Percentiles rank a stretch among this genome's conserved stretches.
These are phyloP conservation scores for Germaria angustata DNA, from an alignment of 2,888 invertebrate species.

Conservation along the genomic window DNA sequence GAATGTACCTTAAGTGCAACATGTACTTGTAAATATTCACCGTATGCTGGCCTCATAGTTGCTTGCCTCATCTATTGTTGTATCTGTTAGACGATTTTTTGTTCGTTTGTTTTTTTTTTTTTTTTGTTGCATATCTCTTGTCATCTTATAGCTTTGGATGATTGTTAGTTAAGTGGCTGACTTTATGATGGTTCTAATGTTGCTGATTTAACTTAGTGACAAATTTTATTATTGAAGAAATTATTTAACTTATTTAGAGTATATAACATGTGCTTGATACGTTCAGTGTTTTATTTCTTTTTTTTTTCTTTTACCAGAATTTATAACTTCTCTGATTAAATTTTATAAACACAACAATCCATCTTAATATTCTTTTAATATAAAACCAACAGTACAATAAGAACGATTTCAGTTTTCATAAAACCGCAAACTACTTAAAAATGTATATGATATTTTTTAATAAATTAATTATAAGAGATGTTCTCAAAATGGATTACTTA, in stretches of 20 bases:
- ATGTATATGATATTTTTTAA: too few relatives aligned
- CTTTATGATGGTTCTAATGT: constrained; percentile 59
- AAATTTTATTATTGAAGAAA: constrained; percentile 58
- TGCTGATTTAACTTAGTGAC: constrained; percentile 64
- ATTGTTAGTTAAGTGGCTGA: constrained; percentile 55
- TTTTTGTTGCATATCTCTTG: constrained; percentile 5
- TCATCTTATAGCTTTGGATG: constrained; percentile 19
- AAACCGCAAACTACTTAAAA: too few relatives aligned
- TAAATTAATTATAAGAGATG: too few relatives aligned
- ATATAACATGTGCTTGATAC: not conserved
- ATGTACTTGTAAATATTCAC: not conserved
- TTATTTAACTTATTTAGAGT: constrained; percentile 45
- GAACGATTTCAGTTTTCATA: too few relatives aligned
- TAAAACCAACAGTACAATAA: too few relatives aligned
- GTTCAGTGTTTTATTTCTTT: too few relatives aligned
- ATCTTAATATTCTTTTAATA: too few relatives aligned
- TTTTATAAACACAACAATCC: too few relatives aligned
- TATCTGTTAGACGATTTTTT: constrained; percentile 39
- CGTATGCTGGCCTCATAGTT: not conserved
- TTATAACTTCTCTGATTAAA: too few relatives aligned
- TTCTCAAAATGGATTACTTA: too few relatives aligned
- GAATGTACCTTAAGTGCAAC: not conserved
- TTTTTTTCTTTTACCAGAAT: too few relatives aligned
- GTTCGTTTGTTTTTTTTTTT: constrained; percentile 26
- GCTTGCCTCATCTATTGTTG: not conserved